Base-by-base conservation (phyloP, 23 tunicate genomes). In the Halocynthia aurantium region DNA sequence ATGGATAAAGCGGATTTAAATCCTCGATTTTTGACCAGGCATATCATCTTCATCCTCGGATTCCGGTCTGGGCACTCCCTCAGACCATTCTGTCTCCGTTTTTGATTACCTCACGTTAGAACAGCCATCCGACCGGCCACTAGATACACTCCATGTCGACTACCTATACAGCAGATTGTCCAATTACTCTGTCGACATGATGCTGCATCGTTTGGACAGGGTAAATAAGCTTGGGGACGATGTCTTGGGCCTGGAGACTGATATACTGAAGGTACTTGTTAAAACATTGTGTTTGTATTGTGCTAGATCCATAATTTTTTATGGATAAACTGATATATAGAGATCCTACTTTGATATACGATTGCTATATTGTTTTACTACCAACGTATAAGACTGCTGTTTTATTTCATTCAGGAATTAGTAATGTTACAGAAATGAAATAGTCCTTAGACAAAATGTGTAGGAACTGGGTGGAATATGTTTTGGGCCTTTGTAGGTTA, bases 171-270 rank as follows among this genome's bases (percentile, higher is more conserved):
- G 78, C 44, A 56, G 98, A 61, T 76, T 92, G 53, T 84, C 88
- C 67, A 57, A 86, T 8, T 92, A 92, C 73, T 92, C 98, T n/a
- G 98, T 92, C 56, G 98, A 92, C 69, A 86, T 92, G 98, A 82
- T 92, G 92, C 40, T 92, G 52, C 82, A 70, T 61, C 63, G 84
- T 6, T 64, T 92, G 49, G 92, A 92, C 17, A 63, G 98, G 20
- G 90, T 92, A 40, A 82, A 82, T 50, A 85, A 84, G 71, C 82
- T 92, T 19, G 68, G 77, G 69, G 81, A 82, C 69, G 98, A 92
- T 5, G 88, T 92, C 5, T 67, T 76, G 13, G 53, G 9, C 8
- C 81, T 92, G 55, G 98, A 92, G 70, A 65, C 82, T 4, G 70
- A 82, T 18, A 65, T 85, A 62, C 64, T 92, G 51, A 84, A 78